Evolutionary conservation across 2,113 vertebrate species (phyloP).

Genomic region (Odocoileus hemionus): DNA sequence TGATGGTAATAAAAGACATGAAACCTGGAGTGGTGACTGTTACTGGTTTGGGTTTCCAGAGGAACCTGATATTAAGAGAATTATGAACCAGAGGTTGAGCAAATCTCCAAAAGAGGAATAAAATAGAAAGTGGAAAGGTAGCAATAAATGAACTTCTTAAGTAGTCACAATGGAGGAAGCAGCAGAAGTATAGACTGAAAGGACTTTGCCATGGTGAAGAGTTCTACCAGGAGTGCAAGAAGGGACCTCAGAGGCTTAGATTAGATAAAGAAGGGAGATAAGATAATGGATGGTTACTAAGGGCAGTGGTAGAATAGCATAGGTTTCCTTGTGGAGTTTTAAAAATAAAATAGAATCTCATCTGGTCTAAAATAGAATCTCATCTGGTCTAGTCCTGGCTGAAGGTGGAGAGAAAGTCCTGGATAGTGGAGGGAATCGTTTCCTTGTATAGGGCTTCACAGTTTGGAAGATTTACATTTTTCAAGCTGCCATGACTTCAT

Average conservation of each 20-base stretch:
- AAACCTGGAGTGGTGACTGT: neutral
- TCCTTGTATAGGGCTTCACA: neutral
- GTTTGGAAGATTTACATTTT: neutral
- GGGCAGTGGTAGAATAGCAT: neutral
- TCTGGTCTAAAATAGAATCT: neutral
- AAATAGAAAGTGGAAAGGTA: neutral
- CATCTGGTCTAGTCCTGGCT: neutral
- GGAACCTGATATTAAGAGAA: neutral
- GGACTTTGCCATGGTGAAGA: neutral
- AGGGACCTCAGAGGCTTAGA: neutral
- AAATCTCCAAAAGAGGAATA: neutral
- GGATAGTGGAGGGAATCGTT: neutral
- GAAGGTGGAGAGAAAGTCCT: neutral
- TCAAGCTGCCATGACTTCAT: neutral
- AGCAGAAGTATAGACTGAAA: neutral
- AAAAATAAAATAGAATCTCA: neutral
- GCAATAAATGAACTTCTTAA: neutral
- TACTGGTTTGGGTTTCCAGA: slow-evolving; percentile 7
- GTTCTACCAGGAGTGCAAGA: neutral
- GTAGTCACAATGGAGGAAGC: neutral
- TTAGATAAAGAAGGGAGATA: neutral
- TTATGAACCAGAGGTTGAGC: neutral
- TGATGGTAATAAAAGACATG: neutral
- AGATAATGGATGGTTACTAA: neutral
- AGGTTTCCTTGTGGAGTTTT: neutral